A percentile compares a stretch with the other conserved stretches of the same genome.
These are phyloP conservation scores for Drosophila suzukii DNA, from an alignment of 1,140 invertebrate species.

Conservation along the genomic window DNA sequence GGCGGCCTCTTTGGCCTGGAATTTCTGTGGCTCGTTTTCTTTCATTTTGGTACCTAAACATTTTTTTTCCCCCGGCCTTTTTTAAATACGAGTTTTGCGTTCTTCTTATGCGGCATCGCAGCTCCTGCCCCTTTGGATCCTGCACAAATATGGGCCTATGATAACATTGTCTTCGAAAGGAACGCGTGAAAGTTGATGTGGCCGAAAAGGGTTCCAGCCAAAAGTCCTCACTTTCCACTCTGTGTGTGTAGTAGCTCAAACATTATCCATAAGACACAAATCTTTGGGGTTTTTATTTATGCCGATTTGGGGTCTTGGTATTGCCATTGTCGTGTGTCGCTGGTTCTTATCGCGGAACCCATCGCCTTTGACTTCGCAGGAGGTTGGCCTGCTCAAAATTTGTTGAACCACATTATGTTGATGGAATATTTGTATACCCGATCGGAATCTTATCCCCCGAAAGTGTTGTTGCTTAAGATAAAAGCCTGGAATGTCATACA, in stretches of 20 bases:
- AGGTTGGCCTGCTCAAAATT: constrained; percentile 23
- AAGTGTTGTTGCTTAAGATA: constrained; percentile 11
- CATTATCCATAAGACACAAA: constrained; percentile 41
- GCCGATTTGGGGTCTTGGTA: constrained; percentile 33
- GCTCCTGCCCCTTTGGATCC: constrained; percentile 26
- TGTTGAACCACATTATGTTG: constrained; percentile 32
- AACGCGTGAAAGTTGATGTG: constrained; percentile 70
- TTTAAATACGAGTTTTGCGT: constrained; percentile 52
- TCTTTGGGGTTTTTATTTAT: constrained; percentile 45
- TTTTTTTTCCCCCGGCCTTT: constrained; percentile 54
- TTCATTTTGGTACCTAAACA: constrained; percentile 64
- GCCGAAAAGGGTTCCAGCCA: constrained; percentile 52
- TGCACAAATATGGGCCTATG: constrained; percentile 78
- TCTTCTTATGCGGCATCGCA: constrained; percentile 11
- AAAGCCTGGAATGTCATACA: constrained; percentile 12
- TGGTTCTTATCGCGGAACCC: constrained; percentile 42
- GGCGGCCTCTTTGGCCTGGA: constrained; percentile 74
- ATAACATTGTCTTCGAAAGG: constrained; percentile 69
- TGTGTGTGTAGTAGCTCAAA: constrained; percentile 38
- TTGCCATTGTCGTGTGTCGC: constrained; percentile 39
- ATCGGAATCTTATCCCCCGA: constrained; percentile 28
- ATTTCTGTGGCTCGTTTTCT: constrained; percentile 59
- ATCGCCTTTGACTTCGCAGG: constrained; percentile 44
- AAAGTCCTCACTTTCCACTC: constrained; percentile 29
- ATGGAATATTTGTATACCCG: constrained; percentile 41